These are phyloP conservation scores for Parasteatoda lunata DNA, from an alignment of 2,888 invertebrate species.

Conservation along the genomic window DNA sequence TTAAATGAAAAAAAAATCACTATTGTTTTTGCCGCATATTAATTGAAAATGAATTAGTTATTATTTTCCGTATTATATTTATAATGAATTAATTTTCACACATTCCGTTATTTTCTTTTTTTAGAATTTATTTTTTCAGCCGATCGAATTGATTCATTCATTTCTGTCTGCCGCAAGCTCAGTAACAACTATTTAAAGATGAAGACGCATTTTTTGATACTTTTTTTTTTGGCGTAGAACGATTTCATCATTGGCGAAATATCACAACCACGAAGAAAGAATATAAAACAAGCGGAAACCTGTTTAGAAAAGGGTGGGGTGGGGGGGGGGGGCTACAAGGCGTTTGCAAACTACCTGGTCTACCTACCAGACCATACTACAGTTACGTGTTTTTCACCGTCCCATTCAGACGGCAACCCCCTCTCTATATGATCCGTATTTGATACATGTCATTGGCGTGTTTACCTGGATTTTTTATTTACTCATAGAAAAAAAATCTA, in stretches of 20 bases:
- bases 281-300: constrained; percentile 14
- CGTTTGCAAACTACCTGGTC: constrained; percentile 50
- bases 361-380: constrained; percentile 3
- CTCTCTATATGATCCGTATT: neutral
- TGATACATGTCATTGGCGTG: neutral
- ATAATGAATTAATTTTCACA: too few relatives aligned
- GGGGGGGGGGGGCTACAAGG: constrained; percentile 31
- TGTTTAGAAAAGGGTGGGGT: constrained; percentile 27
- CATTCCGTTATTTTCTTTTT: too few relatives aligned
- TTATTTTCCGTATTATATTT: too few relatives aligned
- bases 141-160: too few relatives aligned
- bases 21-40: too few relatives aligned
- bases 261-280: neutral
- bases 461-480: neutral
- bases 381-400: constrained; percentile 30
- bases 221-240: neutral
- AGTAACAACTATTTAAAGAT: too few relatives aligned
- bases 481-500: neutral
- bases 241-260: neutral
- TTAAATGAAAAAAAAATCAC: too few relatives aligned
- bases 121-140: too few relatives aligned
- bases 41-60: too few relatives aligned
- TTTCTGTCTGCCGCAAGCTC: too few relatives aligned
- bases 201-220: neutral
- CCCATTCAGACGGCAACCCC: constrained; percentile 4